Evolutionary conservation across 2,797 vertebrate species (phyloP), one percentile per base, ranked within the genome.

Genomic region (Falco concolor): DNA sequence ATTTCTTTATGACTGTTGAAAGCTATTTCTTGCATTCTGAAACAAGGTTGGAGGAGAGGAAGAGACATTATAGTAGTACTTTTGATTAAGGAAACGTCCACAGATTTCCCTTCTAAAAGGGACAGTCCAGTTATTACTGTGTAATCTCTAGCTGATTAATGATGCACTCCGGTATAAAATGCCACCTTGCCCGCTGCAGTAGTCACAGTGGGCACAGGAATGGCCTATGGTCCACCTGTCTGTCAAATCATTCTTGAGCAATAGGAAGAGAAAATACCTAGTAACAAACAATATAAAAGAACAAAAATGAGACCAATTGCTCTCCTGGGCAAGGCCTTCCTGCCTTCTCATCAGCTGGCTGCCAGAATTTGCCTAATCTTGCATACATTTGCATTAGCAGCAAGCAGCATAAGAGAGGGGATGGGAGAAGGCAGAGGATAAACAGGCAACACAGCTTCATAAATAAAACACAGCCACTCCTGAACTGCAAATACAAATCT

Each of bases 331-430:
- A 94, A 95, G 34, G 40, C 27, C 56, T 1, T 69, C 88, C 67
- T 95, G 80, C 56, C 63, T 82, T 68, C 52, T 92, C 85, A 77
- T 89, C 89, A 94, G 13, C 61, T 63, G 60, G 42, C 92, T 93
- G 81, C 72, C 72, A 91, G 54, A 60, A 94, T 92, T 95, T 93
- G 78, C 89, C 90, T 95, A 57, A 93, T 93, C 91, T 81, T 93
- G 94, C 76, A 95, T 85, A 91, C 28, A 95, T 95, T 91, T 95
- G 91, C 85, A 90, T 87, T 67, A 94, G 75, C 52, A 91, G 74
- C 74, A 87, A 74, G 56, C 42, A 87, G 65, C 65, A 60, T 16
- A 65, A 81, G 63, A 82, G 59, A 36, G 75, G 19, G 22, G 30
- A 77, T 13, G 30, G 52, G 40, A 74, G 38, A 87, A 78, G n/a